Base-by-base conservation (phyloP, 2,113 vertebrate species). In the Anguilla japonica region DNA sequence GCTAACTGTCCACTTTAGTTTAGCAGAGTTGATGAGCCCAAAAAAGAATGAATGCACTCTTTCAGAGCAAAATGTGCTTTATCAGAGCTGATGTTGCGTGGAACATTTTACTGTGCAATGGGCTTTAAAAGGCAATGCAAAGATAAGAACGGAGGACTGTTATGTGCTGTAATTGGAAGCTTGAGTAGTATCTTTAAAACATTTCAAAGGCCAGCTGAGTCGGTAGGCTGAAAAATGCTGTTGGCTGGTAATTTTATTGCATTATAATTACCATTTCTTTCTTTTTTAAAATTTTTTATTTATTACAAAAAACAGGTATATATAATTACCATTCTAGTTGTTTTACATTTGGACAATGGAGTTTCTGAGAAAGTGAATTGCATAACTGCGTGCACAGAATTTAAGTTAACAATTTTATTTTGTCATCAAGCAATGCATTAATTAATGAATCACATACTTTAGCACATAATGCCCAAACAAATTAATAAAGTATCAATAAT, bases 301-400 rank as follows among this genome's bases (percentile, higher is more conserved):
- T 6, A 0, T 14, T 53, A 7, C 5, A 3, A 53, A 53, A 53
- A 46, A 46, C 57, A 60, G 71, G 82, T 83, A 84, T 86, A 60
- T 53, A 53, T 53, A 13, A 53, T 53, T 53, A 53, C 50, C 13
- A 53, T 53, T 53, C 2, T 0, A 2, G 13, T 14, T 46, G 43
- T 83, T 81, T 46, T 46, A 46, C 82, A 84, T 90, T 87, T 81
- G 78, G 14, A 4, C 71, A 82, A 83, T 78, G 43, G 71, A 53
- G 71, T 78, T 9, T n/a, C 46, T 63, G 53, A 83, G 83, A 40
- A 8, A 82, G 41, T 50, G 81, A 82, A 8, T 20, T 26, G 29
- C 20, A 43, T 29, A 34, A 34, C 34, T 34, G 34, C 34, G 34
- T 34, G 34, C 34, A 34, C 34, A 34, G 34, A 34, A 34, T 34